These are phyloP conservation scores for Vesta saturnalis DNA, from an alignment of 2,888 invertebrate species.

Conservation along the genomic window DNA sequence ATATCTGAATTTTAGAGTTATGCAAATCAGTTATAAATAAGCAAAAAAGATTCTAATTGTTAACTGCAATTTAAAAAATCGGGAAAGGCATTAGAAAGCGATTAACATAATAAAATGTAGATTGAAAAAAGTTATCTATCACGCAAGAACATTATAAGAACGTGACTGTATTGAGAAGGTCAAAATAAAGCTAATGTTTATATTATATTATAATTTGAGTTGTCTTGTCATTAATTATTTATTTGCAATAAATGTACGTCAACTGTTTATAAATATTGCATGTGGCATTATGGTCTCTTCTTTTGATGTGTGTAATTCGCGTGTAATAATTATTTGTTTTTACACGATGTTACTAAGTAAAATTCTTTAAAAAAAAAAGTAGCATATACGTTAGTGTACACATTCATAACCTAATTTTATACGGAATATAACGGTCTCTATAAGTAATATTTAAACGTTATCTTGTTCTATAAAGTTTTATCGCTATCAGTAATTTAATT, in stretches of 20 bases:
- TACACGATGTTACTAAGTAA: too few relatives aligned
- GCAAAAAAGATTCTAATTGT: too few relatives aligned
- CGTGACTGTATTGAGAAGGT: background rate
- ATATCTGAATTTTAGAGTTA: too few relatives aligned
- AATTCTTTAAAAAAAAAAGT: too few relatives aligned
- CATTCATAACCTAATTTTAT: background rate
- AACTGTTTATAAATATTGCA: constrained; percentile 1
- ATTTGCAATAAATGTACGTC: background rate
- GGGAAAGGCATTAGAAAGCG: background rate
- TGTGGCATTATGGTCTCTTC: too few relatives aligned
- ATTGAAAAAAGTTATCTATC: constrained; percentile 1
- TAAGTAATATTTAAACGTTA: background rate
- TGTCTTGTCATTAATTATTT: background rate
- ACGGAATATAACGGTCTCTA: background rate
- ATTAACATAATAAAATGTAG: background rate
- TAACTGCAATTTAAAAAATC: background rate
- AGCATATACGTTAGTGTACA: background rate
- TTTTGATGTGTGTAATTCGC: background rate
- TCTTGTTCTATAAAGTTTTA: constrained; percentile 3
- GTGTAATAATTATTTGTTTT: background rate
- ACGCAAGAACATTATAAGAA: background rate
- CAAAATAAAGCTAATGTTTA: background rate
- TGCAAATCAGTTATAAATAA: too few relatives aligned
- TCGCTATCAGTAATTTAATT: background rate
- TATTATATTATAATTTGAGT: background rate